Percentiles rank a stretch among this genome's conserved stretches.
phyloP scores from a whole-genome alignment of 2,797 vertebrate species.

The Hirundo rustica region DNA sequence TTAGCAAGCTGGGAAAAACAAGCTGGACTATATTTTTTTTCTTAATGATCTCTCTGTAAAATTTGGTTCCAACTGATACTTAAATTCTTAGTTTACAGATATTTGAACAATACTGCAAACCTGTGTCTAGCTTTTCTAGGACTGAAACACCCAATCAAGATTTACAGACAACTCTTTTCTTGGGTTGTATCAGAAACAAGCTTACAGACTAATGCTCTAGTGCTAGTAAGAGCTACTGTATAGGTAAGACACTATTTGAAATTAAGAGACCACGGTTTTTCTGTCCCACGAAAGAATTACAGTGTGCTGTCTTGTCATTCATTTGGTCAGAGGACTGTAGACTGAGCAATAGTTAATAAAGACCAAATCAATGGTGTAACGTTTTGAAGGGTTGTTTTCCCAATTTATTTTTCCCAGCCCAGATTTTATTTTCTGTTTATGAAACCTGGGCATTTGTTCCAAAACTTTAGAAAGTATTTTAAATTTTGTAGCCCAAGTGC shows the following conservation, averaged over 20 bases:
- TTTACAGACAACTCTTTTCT: background rate
- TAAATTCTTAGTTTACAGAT: background rate
- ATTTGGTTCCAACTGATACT: background rate
- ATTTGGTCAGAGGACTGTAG: background rate
- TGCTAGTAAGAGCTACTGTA: background rate
- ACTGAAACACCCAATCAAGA: background rate
- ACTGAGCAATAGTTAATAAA: background rate
- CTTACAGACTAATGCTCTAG: background rate
- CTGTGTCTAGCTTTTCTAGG: background rate
- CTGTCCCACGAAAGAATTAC: background rate
- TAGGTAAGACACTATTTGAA: background rate
- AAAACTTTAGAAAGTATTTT: background rate
- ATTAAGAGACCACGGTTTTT: background rate
- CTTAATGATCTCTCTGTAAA: background rate
- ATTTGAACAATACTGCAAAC: background rate
- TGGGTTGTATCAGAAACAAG: background rate
- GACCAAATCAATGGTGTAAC: background rate
- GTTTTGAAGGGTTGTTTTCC: background rate
- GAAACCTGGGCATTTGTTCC: background rate
- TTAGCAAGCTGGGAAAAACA: background rate
- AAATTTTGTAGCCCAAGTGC: background rate
- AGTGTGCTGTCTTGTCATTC: background rate
- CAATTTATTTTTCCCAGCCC: rapidly evolving
- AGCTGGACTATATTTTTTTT: background rate
- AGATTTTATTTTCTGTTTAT: background rate